Conservation (phyloP, 2,113 vertebrate genomes). For the Pipa parva region DNA sequence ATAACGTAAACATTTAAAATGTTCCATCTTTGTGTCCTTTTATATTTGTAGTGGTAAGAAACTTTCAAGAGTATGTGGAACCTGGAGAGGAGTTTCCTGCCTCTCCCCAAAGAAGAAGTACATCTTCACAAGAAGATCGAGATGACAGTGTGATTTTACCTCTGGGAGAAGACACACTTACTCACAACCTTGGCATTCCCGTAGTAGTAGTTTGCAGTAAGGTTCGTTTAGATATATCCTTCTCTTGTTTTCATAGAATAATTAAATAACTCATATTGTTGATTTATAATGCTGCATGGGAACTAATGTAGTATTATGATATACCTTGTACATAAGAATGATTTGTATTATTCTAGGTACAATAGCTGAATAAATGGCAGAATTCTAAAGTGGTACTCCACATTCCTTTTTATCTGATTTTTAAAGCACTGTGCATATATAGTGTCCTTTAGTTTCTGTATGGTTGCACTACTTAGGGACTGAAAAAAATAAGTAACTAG, state of each 20-base stretch:
- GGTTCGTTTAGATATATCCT: slow-evolving; percentile 63
- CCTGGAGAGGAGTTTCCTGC: slow-evolving; percentile 87
- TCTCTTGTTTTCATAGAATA: not conserved
- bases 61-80: slow-evolving; percentile 95
- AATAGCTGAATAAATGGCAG: too few relatives aligned
- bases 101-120: slow-evolving; percentile 87
- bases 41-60: slow-evolving; percentile 80
- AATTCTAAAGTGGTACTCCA: too few relatives aligned
- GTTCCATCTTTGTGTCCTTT: not conserved
- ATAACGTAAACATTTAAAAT: too few relatives aligned
- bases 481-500: too few relatives aligned
- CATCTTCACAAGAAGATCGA: slow-evolving; percentile 70
- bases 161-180: slow-evolving; percentile 90
- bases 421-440: too few relatives aligned
- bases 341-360: not conserved
- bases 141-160: slow-evolving; percentile 90
- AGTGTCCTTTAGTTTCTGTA: too few relatives aligned
- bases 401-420: too few relatives aligned
- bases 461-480: too few relatives aligned
- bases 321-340: too few relatives aligned
- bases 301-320: too few relatives aligned
- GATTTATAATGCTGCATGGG: too few relatives aligned
- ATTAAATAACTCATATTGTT: too few relatives aligned
- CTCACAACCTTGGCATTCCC: slow-evolving; percentile 92
- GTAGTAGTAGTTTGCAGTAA: slow-evolving; percentile 95